Evolutionary conservation across 2,888 invertebrate genomes (phyloP).

Genomic region (Hirtodrosophila confusa): DNA sequence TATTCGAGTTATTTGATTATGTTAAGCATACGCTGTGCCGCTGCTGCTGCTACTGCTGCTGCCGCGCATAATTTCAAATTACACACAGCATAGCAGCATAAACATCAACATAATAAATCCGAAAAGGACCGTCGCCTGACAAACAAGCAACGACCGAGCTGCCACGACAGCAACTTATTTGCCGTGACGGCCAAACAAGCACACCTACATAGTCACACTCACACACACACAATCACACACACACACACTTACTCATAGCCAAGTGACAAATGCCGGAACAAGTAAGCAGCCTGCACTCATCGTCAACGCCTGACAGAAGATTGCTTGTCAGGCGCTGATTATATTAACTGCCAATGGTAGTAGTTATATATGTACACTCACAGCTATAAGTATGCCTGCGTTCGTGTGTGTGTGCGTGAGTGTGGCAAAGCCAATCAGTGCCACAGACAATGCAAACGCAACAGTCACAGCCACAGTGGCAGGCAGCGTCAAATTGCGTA

Average conservation of each 20-base stretch:
- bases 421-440: constrained; percentile 42
- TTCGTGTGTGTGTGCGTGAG: not conserved
- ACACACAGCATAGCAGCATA: constrained; percentile 57
- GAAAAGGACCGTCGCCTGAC: constrained; percentile 62
- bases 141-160: constrained; percentile 58
- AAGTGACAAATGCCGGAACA: constrained; percentile 29
- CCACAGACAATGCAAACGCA: constrained; percentile 7
- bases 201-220: constrained; percentile 6
- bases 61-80: constrained; percentile 73
- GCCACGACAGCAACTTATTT: constrained; percentile 44
- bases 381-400: not conserved
- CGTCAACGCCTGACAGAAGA: constrained; percentile 63
- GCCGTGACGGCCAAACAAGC: constrained; percentile 42
- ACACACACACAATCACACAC: constrained; percentile 6
- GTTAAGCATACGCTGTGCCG: constrained; percentile 63
- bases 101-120: constrained; percentile 71
- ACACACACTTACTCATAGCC: constrained; percentile 43
- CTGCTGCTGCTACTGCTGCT: constrained; percentile 20
- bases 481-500: constrained; percentile 45
- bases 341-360: constrained; percentile 66
- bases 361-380: constrained; percentile 5
- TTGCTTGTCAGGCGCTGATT: constrained; percentile 73
- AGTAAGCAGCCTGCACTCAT: constrained; percentile 50
- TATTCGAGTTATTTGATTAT: constrained; percentile 75
- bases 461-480: constrained; percentile 9